Base-by-base conservation (phyloP, 1,140 invertebrate species). In the Drosophila novamexicana region DNA sequence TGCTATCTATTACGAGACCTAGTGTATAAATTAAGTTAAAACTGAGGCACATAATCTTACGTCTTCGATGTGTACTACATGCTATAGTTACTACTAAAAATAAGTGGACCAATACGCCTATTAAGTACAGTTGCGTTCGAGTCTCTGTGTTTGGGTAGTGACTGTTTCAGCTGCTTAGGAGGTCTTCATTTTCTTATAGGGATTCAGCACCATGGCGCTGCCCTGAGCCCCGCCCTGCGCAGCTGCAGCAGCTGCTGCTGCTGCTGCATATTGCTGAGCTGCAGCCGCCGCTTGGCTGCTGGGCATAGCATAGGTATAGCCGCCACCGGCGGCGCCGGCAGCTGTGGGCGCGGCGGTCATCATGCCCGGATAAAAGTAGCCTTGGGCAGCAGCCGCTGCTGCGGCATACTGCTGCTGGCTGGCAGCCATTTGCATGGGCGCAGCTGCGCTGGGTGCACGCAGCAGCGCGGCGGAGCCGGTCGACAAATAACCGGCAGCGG, bases 111-210 rank as follows among this genome's bases (percentile, higher is more conserved):
- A 36, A 67, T 65, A 52, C 57, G 37, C 49, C 56, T 65, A 40
- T 88, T 88, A 88, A 86, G 82, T 88, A 86, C 82, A 82, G 62
- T 73, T 76, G 62, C 58, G 47, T 62, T 45, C 40, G 52, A 40
- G 47, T 61, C 36, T 74, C 12, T 47, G 14, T 40, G 6, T 47
- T 16, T 59, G 10, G 16, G 0, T 57, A 12, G 14, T 10, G n/a
- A 14, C 16, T 53, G 12, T 36, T 29, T 29, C 22, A 29, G 0
- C 39, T 50, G 16, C 10, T 95, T 97, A 97, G 83, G 96, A 96
- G 72, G 96, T 97, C 94, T 97, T 97, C 95, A 97, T 96, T 93
- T 97, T 97, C 93, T 97, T 97, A 92, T 96, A 97, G 29, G 96
- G 96, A 84, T 96, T 96, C 90, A 96, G 93, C 14, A 95, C 94